Evolutionary conservation across 2,113 vertebrate genomes (phyloP).

Genomic region (Chitala chitala): DNA sequence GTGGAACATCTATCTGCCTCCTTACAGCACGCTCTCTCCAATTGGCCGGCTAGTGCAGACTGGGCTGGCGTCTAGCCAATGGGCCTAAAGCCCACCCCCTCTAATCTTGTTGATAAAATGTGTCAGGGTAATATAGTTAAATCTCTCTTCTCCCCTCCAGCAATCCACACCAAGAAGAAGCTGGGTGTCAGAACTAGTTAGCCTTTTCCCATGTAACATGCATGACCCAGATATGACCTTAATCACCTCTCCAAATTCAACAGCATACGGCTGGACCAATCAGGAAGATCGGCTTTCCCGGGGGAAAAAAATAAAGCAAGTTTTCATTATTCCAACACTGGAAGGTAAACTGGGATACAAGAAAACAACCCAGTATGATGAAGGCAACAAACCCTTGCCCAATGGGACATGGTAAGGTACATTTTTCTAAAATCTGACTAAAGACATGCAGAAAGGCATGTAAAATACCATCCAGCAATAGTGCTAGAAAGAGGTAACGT

Average conservation of each 20-base stretch:
- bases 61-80: slow-evolving; percentile 48
- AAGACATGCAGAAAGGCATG: neutral
- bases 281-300: neutral
- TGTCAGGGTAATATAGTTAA: slow-evolving; percentile 59
- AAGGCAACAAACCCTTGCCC: too few species aligned
- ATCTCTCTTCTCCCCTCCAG: slow-evolving; percentile 41
- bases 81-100: slow-evolving; percentile 54
- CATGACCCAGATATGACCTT: slow-evolving; percentile 25
- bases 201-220: slow-evolving; percentile 1
- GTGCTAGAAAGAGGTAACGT: slow-evolving; percentile 39
- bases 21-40: slow-evolving; percentile 40
- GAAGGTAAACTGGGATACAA: neutral
- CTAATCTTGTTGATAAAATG: slow-evolving; percentile 66
- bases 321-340: neutral
- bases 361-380: neutral
- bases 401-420: neutral
- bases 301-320: neutral
- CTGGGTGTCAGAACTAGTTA: slow-evolving; percentile 26
- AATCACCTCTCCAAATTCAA: slow-evolving; percentile 18
- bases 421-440: neutral
- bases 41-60: slow-evolving; percentile 54
- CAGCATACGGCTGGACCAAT: neutral
- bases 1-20: slow-evolving; percentile 39
- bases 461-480: slow-evolving; percentile 47
- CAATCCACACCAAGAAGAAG: slow-evolving; percentile 19